A percentile compares a stretch with the other conserved stretches of the same genome.
Conservation (phyloP, 1,140 invertebrate species). For the Maconellicoccus hirsutus region DNA sequence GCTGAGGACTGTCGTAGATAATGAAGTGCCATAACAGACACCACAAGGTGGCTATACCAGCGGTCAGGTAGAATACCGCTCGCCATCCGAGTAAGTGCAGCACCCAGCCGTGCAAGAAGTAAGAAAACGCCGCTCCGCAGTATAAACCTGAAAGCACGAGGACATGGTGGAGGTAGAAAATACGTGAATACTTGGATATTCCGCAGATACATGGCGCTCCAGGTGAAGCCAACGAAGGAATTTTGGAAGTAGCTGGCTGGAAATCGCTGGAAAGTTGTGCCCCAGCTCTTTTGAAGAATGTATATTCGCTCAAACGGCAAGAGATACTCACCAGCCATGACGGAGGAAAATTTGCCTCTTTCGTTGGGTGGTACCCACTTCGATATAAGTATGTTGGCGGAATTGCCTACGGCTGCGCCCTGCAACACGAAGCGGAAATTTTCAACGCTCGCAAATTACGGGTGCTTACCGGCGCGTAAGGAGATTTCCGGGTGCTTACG, state of each 20-base stretch:
- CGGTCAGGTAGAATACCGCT: slow-evolving; percentile 58
- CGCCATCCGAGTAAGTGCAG: slow-evolving; percentile 57
- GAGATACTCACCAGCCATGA: background rate
- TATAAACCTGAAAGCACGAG: too few species aligned
- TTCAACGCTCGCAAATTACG: background rate
- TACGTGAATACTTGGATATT: too few species aligned
- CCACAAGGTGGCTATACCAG: slow-evolving; percentile 59
- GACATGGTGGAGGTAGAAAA: too few species aligned
- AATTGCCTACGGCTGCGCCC: background rate
- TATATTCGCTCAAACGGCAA: too few species aligned
- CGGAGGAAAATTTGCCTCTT: background rate
- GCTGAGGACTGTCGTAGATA: slow-evolving; percentile 61
- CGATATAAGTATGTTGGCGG: background rate
- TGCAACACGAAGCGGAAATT: background rate
- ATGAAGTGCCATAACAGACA: slow-evolving; percentile 60
- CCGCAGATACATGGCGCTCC: too few species aligned
- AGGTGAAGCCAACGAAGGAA: too few species aligned
- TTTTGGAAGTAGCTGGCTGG: too few species aligned
- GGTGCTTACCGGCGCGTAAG: background rate
- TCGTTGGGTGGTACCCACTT: slow-evolving; percentile 1
- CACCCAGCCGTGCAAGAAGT: slow-evolving; percentile 53
- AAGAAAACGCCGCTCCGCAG: slow-evolving; percentile 55
- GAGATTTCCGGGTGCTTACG: background rate
- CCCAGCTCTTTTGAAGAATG: too few species aligned
- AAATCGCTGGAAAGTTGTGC: too few species aligned